Conservation (phyloP, 2,888 invertebrate species). For the Rhodophaea formosa region DNA sequence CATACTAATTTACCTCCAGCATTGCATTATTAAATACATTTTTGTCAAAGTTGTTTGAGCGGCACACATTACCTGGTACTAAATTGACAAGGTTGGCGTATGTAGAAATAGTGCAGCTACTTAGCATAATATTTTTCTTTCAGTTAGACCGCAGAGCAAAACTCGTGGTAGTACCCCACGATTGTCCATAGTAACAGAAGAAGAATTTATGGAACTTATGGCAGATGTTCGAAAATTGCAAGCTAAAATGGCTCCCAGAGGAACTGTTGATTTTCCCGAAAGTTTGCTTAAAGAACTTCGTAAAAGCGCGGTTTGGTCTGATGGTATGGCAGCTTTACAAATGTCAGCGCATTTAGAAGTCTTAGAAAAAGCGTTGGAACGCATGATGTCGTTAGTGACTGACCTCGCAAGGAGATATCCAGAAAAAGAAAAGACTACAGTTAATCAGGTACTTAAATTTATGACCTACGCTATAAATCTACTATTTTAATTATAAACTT, state of each 20-base stretch:
- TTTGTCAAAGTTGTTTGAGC: no score
- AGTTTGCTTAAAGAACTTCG: constrained; percentile 52
- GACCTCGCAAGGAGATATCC: constrained; percentile 48
- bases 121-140: not conserved
- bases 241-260: constrained; percentile 39
- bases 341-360: constrained; percentile 63
- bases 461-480: no score
- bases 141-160: constrained; percentile 23
- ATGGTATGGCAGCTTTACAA: constrained; percentile 68
- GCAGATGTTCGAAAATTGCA: constrained; percentile 45
- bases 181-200: constrained; percentile 60
- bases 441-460: not conserved
- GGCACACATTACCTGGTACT: no score
- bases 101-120: no score
- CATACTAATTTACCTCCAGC: no score
- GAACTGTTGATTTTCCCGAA: constrained; percentile 47
- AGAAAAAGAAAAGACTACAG: constrained; percentile 32
- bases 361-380: constrained; percentile 52
- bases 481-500: no score
- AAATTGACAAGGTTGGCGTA: no score
- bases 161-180: constrained; percentile 30
- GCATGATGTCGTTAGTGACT: constrained; percentile 52
- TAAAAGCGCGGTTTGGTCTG: constrained; percentile 58
- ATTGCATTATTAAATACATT: no score
- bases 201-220: constrained; percentile 52